Conservation (phyloP, 2,888 invertebrate species). For the Troides helena region DNA sequence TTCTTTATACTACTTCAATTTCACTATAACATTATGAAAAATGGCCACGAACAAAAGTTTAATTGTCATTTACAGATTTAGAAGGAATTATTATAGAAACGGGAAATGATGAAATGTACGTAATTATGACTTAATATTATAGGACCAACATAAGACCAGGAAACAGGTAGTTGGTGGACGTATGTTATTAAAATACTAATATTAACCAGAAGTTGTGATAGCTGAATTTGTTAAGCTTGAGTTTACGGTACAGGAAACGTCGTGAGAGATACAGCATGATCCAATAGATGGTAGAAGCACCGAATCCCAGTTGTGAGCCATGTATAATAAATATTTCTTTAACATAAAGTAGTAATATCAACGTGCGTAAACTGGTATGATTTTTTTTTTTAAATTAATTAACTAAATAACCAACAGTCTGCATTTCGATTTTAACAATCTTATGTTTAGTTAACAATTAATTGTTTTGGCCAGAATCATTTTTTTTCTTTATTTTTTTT, state of each 20-base stretch:
- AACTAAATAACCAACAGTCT: too few species aligned
- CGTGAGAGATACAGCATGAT: too few species aligned
- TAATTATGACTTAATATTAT: constrained; percentile 13
- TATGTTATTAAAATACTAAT: not conserved
- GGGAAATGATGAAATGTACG: constrained; percentile 7
- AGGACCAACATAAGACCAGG: not conserved
- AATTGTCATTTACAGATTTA: not conserved
- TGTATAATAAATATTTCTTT: not conserved
- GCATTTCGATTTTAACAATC: too few species aligned
- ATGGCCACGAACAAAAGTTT: not conserved
- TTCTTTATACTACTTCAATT: constrained; percentile 2
- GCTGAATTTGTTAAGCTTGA: too few species aligned
- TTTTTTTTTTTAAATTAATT: not conserved
- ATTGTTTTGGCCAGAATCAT: too few species aligned
- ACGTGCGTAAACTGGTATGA: not conserved
- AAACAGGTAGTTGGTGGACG: not conserved
- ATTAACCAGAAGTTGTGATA: not conserved
- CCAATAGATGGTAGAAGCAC: too few species aligned
- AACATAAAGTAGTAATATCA: not conserved
- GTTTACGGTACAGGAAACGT: too few species aligned
- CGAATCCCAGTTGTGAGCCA: not conserved
- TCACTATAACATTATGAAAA: not conserved
- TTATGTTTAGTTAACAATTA: too few species aligned
- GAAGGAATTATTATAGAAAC: constrained; percentile 4
- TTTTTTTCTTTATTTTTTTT: not conserved